Base-by-base conservation (phyloP, 1,140 invertebrate species). In the Atta texana region DNA sequence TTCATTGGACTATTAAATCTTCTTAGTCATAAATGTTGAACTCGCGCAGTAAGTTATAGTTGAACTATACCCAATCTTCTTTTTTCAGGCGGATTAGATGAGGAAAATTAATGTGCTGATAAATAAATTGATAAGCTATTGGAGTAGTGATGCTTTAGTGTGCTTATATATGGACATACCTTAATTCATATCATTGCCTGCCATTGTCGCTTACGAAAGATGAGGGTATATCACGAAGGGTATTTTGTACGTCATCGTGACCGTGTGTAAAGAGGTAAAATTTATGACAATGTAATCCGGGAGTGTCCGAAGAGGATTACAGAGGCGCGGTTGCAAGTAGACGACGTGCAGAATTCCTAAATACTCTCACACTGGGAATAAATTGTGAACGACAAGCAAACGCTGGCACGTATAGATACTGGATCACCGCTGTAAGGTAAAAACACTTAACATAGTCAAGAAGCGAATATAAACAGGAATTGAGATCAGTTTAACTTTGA, bases 251-350 rank as follows among this genome's bases (percentile, higher is more conserved):
- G 55, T 84, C 55, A 34, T 14, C 7, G 51, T 82, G 24, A 72
- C 55, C 55, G 10, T 51, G 80, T 74, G 69, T 61, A 63, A 84
- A 75, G 55, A 75, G 55, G 34, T 44, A 8, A 24, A 75, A 84
- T 84, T 84, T 84, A 84, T 75, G 80, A 84, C 80, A 63, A 61
- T 61, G 69, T 84, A 84, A 84, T 74, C 80, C 69, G 18, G 31
- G 55, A 82, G 80, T 55, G 55, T 75, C 69, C 55, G n/a, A 55
- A 39, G 68, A 74, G 80, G 69, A 84, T 84, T 84, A 84, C 69
- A 84, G 80, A 24, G 55, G 69, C 69, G 34, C 80, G 57, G 69
- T 51, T 44, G 78, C 34, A 6, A 59, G 61, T 34, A 74, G 39
- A 57, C 24, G 69, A 75, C 80, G 55, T 84, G 69, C 44, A 24